Conservation (phyloP, 2,113 vertebrate genomes). For the Scatophagus argus region DNA sequence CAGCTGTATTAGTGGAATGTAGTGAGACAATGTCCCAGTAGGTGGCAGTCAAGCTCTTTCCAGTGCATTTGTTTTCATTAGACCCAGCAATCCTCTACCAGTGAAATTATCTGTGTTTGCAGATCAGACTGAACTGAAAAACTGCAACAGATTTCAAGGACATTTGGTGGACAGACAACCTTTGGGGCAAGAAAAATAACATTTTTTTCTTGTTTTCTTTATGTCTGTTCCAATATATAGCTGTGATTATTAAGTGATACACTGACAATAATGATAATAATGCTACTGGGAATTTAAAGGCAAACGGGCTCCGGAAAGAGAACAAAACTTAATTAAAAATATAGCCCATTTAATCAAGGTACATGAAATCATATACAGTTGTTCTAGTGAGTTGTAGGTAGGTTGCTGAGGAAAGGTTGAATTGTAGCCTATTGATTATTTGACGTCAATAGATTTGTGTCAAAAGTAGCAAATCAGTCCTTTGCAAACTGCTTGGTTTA, state of each 20-base stretch:
- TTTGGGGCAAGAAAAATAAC: neutral
- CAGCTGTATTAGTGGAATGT: neutral
- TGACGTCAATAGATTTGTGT: no score
- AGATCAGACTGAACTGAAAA: neutral
- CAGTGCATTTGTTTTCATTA: neutral
- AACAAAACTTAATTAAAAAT: neutral
- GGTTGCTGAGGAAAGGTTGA: no score
- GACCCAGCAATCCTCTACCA: neutral
- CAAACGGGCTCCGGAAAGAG: neutral
- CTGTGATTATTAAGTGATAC: neutral
- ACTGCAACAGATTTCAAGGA: neutral
- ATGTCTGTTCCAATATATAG: neutral
- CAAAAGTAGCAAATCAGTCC: no score
- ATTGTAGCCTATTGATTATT: no score
- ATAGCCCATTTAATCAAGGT: neutral
- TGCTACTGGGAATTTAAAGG: neutral
- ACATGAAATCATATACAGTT: neutral
- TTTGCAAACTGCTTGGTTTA: no score
- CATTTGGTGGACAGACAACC: neutral
- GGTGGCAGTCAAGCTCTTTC: constrained; percentile 51
- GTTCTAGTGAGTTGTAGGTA: no score
- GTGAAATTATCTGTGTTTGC: neutral
- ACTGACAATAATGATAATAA: no score
- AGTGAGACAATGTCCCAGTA: neutral
- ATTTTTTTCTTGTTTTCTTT: neutral